A percentile compares a stretch with the other conserved stretches of the same genome.
Conservation (phyloP, 2,113 vertebrate genomes). For the Gracilinanus agilis region DNA sequence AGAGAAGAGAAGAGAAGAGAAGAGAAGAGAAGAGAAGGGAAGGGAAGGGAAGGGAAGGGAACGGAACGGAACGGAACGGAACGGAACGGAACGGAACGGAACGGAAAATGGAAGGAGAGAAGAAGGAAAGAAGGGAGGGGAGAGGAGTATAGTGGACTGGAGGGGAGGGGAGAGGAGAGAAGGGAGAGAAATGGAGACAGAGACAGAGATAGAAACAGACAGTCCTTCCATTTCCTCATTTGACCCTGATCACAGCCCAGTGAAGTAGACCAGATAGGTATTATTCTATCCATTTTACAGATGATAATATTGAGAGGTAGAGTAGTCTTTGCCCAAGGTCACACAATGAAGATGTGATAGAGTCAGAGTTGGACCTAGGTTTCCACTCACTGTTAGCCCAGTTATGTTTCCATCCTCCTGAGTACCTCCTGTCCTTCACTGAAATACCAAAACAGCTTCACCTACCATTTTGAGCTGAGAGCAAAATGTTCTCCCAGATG, state of each 20-base stretch:
- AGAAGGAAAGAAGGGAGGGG: too few relatives aligned
- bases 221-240: neutral
- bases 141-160: accelerated
- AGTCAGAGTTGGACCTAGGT: too few relatives aligned
- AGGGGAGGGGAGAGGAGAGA: too few relatives aligned
- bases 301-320: neutral
- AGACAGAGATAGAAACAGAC: neutral
- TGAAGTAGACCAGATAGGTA: neutral
- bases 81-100: too few relatives aligned
- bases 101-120: too few relatives aligned
- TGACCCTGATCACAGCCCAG: neutral
- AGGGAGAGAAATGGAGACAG: neutral
- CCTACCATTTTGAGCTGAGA: neutral
- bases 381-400: neutral
- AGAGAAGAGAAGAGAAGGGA: too few relatives aligned
- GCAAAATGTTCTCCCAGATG: neutral
- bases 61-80: too few relatives aligned
- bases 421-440: neutral
- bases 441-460: neutral
- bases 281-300: neutral
- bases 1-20: too few relatives aligned
- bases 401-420: neutral
- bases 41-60: too few relatives aligned
- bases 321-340: neutral
- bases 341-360: neutral